Conservation (phyloP, 2,113 vertebrate genomes). For the Pandion haliaetus region DNA sequence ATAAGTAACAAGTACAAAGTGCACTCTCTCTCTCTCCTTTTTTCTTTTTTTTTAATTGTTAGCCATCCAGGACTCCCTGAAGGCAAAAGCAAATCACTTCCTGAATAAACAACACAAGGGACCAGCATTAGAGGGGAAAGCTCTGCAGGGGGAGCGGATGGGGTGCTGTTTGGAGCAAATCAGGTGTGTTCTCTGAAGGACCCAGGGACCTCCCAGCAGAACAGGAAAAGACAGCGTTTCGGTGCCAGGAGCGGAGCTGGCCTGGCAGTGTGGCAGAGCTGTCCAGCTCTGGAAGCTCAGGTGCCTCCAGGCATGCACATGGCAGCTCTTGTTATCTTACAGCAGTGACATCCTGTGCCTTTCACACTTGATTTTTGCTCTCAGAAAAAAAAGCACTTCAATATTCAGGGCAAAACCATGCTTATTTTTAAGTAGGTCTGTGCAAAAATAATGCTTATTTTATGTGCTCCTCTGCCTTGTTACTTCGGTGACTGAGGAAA, state of each 20-base stretch:
- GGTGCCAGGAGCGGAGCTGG: neutral
- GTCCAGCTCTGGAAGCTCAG: conserved; percentile 22
- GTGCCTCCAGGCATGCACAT: neutral
- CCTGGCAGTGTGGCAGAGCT: neutral
- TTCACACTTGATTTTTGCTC: neutral
- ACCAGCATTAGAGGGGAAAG: neutral
- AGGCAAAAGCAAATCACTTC: neutral
- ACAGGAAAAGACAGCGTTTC: fast-evolving
- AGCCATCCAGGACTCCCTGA: neutral
- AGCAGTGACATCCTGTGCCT: neutral
- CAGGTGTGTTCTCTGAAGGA: neutral
- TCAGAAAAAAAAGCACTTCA: neutral
- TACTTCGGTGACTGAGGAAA: neutral
- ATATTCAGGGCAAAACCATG: neutral
- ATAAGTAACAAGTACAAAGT: neutral
- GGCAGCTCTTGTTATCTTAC: neutral
- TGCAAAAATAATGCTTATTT: neutral
- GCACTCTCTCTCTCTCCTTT: too few species aligned
- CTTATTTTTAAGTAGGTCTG: neutral
- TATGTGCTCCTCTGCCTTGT: fast-evolving
- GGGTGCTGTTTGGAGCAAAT: neutral
- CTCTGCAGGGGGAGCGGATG: neutral
- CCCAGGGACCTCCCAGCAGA: neutral
- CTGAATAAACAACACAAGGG: neutral
- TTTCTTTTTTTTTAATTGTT: neutral